Base-by-base conservation (phyloP, 2,797 vertebrate species). In the Cichlasoma orientale region DNA sequence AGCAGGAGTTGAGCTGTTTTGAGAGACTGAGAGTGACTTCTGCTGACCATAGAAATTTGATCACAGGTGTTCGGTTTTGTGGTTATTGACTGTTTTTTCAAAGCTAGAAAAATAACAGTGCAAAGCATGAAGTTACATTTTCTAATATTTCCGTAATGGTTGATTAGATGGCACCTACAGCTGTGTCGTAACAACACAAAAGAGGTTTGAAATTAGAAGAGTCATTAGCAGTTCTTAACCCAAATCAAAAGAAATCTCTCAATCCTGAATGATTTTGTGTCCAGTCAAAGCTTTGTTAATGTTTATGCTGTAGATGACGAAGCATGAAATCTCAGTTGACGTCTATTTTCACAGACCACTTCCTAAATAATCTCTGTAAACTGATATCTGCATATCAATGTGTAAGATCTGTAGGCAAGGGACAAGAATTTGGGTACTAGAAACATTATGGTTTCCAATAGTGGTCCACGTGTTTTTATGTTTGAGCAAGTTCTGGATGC, bases 51-150 rank as follows among this genome's bases (percentile, higher is more conserved):
- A 82, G 55, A 84, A 84, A 63, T 41, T n/a, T 19, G 19, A 7
- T 66, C 74, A 79, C 54, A 61, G 71, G 56, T 84, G 71, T 58
- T 78, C 7, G 27, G 2, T 72, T 80, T 66, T 79, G 29, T 38
- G 27, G 25, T 16, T 59, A 9, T 79, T 72, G 69, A 66, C 18
- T 21, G 23, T 1, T 27, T 63, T 27, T 76, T 73, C 12, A 31
- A 61, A 80, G 29, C 23, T 61, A 2, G 59, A 57, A 23, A 74
- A 56, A n/a, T 55, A 21, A 58, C 3, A 3, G 13, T 1, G 14
- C 9, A 63, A 56, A 63, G 29, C 11, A 55, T 72, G 3, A 50
- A 23, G 7, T 31, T 25, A 12, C 41, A 3, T 44, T 72, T 29
- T 0, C 31, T 25, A 41, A 78, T 23, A 38, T 41, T 69, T 33